These are phyloP conservation scores for Octopus sinensis DNA, from an alignment of 1,140 invertebrate species.

Conservation along the genomic window DNA sequence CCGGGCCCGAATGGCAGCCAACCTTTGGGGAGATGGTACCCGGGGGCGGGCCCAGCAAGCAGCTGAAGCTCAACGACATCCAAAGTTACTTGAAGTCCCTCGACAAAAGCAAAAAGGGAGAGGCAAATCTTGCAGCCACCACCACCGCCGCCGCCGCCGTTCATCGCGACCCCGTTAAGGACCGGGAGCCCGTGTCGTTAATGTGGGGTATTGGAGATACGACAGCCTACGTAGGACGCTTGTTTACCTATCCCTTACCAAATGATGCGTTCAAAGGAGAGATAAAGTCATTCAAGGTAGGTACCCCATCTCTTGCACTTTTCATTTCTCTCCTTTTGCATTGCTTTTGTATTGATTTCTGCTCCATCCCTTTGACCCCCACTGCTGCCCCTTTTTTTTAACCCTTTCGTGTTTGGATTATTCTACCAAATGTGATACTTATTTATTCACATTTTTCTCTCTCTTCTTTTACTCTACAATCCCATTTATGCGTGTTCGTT, in stretches of 20 bases:
- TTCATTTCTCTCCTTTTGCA: not conserved
- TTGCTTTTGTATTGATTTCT: not conserved
- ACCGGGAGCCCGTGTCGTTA: constrained; percentile 26
- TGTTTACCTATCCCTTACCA: constrained; percentile 42
- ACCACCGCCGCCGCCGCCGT: no score
- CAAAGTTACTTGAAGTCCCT: constrained; percentile 2
- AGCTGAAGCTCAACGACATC: not conserved
- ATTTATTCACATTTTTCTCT: no score
- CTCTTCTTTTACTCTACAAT: no score
- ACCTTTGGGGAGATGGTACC: no score
- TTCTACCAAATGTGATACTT: no score
- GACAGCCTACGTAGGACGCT: constrained; percentile 36
- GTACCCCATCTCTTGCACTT: constrained; percentile 13
- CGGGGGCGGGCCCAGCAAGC: not conserved
- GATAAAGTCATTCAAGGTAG: constrained; percentile 35
- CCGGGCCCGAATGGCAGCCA: no score
- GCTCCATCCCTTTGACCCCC: not conserved
- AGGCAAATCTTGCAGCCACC: no score
- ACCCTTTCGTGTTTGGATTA: not conserved
- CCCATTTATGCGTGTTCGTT: no score
- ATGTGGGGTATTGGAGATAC: constrained; percentile 45
- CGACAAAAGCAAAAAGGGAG: not conserved
- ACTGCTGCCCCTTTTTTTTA: no score
- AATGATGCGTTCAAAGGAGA: constrained; percentile 43
- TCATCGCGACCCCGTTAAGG: not conserved